These are phyloP conservation scores for Plectrocnemia conspersa DNA, from an alignment of 1,140 invertebrate species.

Conservation along the genomic window DNA sequence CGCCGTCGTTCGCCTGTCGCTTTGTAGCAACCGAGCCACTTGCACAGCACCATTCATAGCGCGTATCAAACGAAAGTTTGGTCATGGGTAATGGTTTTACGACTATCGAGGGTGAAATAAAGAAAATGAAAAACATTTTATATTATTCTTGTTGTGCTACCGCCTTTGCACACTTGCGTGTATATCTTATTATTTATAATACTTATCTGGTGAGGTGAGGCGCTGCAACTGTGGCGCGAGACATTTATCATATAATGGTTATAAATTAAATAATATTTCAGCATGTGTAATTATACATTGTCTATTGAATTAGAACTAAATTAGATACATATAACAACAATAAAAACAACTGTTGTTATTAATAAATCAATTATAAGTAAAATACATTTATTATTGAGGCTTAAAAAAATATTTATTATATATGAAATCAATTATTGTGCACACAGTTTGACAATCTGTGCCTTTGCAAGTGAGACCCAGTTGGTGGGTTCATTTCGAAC, in stretches of 20 bases:
- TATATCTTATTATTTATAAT: conserved; percentile 36
- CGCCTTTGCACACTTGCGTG: conserved; percentile 24
- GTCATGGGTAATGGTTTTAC: conserved; percentile 79
- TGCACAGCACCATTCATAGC: conserved; percentile 26
- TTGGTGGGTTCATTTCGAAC: conserved; percentile 30
- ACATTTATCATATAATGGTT: too few relatives aligned
- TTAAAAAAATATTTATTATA: too few relatives aligned
- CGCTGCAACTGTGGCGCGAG: conserved; percentile 23
- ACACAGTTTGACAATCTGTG: conserved; percentile 6
- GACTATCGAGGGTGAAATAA: conserved; percentile 76
- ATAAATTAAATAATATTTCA: too few relatives aligned
- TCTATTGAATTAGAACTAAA: too few relatives aligned
- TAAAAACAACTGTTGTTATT: too few relatives aligned
- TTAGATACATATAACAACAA: too few relatives aligned
- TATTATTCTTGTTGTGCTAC: conserved; percentile 53
- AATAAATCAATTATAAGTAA: too few relatives aligned
- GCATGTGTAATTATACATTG: too few relatives aligned
- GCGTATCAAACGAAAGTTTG: conserved; percentile 60
- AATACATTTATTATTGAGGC: too few relatives aligned
- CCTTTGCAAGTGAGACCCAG: conserved; percentile 16
- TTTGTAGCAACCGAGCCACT: background rate
- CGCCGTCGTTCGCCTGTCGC: background rate
- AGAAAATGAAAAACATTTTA: conserved; percentile 79
- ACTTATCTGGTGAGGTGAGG: conserved; percentile 30
- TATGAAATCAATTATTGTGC: too few relatives aligned